Evolutionary conservation across 2,888 invertebrate species (phyloP).

Genomic region (Dynastes maya): DNA sequence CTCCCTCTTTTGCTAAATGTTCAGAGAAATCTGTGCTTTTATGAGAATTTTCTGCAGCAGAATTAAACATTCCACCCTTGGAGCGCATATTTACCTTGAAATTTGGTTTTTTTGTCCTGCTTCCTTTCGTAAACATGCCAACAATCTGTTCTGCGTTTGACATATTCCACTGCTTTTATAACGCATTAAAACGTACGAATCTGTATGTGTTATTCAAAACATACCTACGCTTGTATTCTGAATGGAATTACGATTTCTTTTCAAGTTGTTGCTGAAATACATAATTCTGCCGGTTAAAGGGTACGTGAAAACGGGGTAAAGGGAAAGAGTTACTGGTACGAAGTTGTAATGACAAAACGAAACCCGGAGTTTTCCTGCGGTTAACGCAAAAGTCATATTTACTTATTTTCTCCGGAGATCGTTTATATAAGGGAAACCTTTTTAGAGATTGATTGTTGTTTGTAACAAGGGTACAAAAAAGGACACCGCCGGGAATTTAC

Average conservation of each 20-base stretch:
- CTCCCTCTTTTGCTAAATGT: no score
- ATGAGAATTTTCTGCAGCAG: no score
- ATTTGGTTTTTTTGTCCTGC: no score
- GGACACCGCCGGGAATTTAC: slow-evolving; percentile 30
- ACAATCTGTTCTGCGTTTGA: no score
- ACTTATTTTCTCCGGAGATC: slow-evolving; percentile 48
- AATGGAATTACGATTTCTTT: slow-evolving; percentile 9
- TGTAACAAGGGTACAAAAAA: slow-evolving; percentile 42
- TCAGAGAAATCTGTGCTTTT: no score
- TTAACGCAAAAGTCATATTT: slow-evolving; percentile 47
- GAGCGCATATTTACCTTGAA: no score
- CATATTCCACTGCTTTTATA: no score
- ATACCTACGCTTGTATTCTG: background rate
- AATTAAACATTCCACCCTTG: no score
- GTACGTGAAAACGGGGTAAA: background rate
- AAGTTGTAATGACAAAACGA: slow-evolving; percentile 53
- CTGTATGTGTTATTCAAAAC: background rate
- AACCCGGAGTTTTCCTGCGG: slow-evolving; percentile 23
- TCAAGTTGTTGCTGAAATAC: slow-evolving; percentile 14
- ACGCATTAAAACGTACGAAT: no score
- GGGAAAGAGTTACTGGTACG: slow-evolving; percentile 22
- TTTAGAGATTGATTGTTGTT: slow-evolving; percentile 49
- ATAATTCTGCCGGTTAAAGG: slow-evolving; percentile 10
- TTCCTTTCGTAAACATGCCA: no score
- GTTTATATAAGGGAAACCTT: slow-evolving; percentile 40